Conservation (phyloP, 92 coral and sea anemone species). For the Virgularia gustaviana region DNA sequence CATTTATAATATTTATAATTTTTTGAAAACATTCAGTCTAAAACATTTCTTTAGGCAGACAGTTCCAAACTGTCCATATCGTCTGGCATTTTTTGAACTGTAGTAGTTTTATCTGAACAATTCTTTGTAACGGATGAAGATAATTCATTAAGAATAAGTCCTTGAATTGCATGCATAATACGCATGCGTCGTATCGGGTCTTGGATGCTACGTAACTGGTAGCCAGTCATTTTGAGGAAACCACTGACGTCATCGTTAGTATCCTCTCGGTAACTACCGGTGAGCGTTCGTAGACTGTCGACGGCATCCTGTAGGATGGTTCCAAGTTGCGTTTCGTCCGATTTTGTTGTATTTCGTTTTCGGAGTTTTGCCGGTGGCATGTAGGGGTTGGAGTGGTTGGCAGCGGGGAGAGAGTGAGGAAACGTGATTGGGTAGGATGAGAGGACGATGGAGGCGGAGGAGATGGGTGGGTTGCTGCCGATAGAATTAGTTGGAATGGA, state of each 20-base stretch:
- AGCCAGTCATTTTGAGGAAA: conserved; percentile 32
- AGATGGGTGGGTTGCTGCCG: not conserved
- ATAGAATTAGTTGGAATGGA: not conserved
- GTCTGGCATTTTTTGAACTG: too few species aligned
- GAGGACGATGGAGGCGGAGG: not conserved
- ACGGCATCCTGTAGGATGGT: conserved; percentile 10
- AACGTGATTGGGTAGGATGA: not conserved
- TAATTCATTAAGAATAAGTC: conserved; percentile 13
- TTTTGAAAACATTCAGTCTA: too few species aligned
- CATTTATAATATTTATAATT: too few species aligned
- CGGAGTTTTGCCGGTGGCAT: conserved; percentile 4
- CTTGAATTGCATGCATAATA: conserved; percentile 34
- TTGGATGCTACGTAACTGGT: conserved; percentile 22
- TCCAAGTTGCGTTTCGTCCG: conserved; percentile 12
- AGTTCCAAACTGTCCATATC: too few species aligned
- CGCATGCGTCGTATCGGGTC: conserved; percentile 43
- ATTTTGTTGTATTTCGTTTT: conserved; percentile 9
- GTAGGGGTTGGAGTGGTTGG: not conserved
- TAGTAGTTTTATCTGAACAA: too few species aligned
- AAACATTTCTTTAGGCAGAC: too few species aligned
- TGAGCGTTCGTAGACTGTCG: conserved; percentile 24
- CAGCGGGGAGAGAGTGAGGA: not conserved
- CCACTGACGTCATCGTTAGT: conserved; percentile 40
- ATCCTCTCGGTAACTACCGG: conserved; percentile 25
- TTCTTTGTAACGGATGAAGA: not conserved